phyloP scores from a whole-genome alignment of 2,888 invertebrate genomes.

The Cosmia pyralina region DNA sequence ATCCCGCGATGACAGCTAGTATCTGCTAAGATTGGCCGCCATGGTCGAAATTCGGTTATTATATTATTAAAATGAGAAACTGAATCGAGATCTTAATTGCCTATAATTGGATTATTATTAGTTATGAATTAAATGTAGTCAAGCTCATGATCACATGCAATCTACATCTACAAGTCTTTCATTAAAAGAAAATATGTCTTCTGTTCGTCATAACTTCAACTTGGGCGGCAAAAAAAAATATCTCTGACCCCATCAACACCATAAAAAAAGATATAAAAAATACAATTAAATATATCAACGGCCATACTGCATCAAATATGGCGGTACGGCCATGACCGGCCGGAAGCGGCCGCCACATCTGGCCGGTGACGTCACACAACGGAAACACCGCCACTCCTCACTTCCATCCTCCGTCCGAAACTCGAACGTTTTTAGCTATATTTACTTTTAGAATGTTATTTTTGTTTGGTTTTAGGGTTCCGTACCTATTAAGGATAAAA shows the following conservation, averaged over 20 bases:
- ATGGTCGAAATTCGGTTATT: no score
- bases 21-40: no score
- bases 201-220: neutral
- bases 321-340: constrained; percentile 62
- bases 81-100: no score
- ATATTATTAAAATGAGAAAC: no score
- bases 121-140: neutral
- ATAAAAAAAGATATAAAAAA: constrained; percentile 44
- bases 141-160: neutral
- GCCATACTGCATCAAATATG: constrained; percentile 59
- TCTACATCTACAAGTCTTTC: neutral
- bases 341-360: constrained; percentile 80
- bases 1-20: no score
- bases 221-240: neutral
- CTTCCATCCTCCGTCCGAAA: constrained; percentile 60
- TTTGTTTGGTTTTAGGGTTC: no score
- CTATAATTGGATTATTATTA: no score
- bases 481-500: no score
- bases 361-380: constrained; percentile 74
- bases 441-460: constrained; percentile 42
- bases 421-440: constrained; percentile 56
- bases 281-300: constrained; percentile 44
- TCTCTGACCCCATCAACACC: constrained; percentile 1
- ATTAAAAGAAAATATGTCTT: neutral
- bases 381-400: constrained; percentile 75